Base-by-base conservation (phyloP, 1,140 invertebrate species). In the Pemphigus obesinymphae region DNA sequence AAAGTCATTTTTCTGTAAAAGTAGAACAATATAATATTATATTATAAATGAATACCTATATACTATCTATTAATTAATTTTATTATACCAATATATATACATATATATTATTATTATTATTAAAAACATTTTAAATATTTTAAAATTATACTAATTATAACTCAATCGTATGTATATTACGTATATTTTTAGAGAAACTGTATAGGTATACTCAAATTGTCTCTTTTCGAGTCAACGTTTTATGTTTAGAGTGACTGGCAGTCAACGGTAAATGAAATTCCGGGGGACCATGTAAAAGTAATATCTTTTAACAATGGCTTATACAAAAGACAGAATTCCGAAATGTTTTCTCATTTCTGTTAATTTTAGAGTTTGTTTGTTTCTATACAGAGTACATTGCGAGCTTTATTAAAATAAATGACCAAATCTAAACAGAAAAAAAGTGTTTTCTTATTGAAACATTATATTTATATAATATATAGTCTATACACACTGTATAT, bases 261-360 rank as follows among this genome's bases (percentile, higher is more conserved):
- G 37, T 43, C 11, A 68, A 37, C 13, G 3, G 66, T 23, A 23
- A 43, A 70, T n/a, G 43, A 70, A 70, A 70, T 70, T 70, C 66
- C 66, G 15, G 4, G 26, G 13, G 13, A 70, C 1, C 66, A 26
- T 70, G 66, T 43, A 70, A 45, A 70, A 70, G 66, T 43, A 70
- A 70, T 70, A 70, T 70, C 11, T 70, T 70, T 70, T 70, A 70
- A 70, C 37, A 70, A 23, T 40, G 43, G 66, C n/a, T 70, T 43
- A n/a, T n/a, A 45, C 37, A 45, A 70, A 70, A 70, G 37, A 26
- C 66, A 70, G 37, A 70, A 43, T 68, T 68, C 63, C 34, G 34
- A 26, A 43, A 70, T 70, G 66, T 43, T 43, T 70, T 70, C 66
- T 70, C 37, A 43, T 43, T 23, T 70, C 66, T 70, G 66, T 70